A percentile compares a stretch with the other conserved stretches of the same genome.
Evolutionary conservation across 2,888 invertebrate species (phyloP).

Genomic region (Teinopalpus imperialis): DNA sequence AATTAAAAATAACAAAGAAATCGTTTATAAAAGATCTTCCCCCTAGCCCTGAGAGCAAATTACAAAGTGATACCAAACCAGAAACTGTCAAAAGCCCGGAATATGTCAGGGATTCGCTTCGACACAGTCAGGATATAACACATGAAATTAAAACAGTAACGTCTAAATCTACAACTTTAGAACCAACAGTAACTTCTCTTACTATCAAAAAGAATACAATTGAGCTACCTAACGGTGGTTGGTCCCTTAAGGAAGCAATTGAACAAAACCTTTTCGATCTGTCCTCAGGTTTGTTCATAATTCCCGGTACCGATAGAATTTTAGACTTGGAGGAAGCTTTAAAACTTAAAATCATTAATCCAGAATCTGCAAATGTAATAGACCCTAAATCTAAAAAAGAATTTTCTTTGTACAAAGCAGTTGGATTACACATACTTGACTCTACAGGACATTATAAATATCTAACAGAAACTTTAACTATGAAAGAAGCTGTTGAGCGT

Average conservation of each 20-base stretch:
- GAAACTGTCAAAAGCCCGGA: slow-evolving; percentile 83
- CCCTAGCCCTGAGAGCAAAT: slow-evolving; percentile 70
- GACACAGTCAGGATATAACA: slow-evolving; percentile 46
- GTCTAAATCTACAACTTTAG: slow-evolving; percentile 64
- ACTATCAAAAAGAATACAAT: slow-evolving; percentile 86
- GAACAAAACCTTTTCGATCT: slow-evolving; percentile 91
- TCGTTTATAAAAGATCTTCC: slow-evolving; percentile 74
- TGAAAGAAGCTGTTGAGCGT: slow-evolving; percentile 88
- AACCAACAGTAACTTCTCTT: slow-evolving; percentile 72
- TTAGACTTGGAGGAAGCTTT: slow-evolving; percentile 94
- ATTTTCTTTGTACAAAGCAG: slow-evolving; percentile 85
- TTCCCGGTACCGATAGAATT: slow-evolving; percentile 92
- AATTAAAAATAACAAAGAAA: slow-evolving; percentile 77
- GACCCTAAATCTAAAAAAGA: slow-evolving; percentile 88
- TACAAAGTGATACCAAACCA: slow-evolving; percentile 75
- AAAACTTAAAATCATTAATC: slow-evolving; percentile 91
- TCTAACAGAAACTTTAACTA: slow-evolving; percentile 79
- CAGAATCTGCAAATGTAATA: slow-evolving; percentile 90
- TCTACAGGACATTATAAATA: slow-evolving; percentile 88
- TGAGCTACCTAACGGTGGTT: slow-evolving; percentile 92
- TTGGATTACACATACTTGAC: slow-evolving; percentile 91
- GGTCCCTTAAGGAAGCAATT: slow-evolving; percentile 92
- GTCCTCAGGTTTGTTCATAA: slow-evolving; percentile 89
- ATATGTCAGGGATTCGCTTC: slow-evolving; percentile 48
- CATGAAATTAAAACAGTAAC: slow-evolving; percentile 66